Percentiles rank a stretch among this genome's conserved stretches.
Conservation (phyloP, 2,797 vertebrate genomes). For the Tympanoctomys barrerae region DNA sequence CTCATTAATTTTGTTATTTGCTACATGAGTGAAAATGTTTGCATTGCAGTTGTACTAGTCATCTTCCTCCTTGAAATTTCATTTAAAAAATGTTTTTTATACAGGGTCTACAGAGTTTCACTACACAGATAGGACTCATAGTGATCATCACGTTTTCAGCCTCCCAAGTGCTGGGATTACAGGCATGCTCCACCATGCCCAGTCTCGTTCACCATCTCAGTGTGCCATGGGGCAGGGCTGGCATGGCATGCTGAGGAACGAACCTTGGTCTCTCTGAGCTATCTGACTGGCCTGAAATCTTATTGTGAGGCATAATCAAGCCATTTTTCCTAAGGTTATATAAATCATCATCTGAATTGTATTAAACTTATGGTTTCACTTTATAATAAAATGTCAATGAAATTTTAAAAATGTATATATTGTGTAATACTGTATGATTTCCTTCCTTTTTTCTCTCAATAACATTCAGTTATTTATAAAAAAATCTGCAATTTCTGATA, state of each 20-base stretch:
- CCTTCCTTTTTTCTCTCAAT: not conserved
- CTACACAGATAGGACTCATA: too few species aligned
- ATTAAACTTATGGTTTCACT: not conserved
- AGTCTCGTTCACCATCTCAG: too few species aligned
- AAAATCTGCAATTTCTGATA: not conserved
- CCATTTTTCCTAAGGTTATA: not conserved
- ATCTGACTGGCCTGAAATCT: too few species aligned
- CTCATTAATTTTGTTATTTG: not conserved
- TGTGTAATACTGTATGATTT: not conserved
- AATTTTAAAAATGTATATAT: not conserved
- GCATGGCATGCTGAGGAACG: too few species aligned
- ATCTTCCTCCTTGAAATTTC: not conserved
- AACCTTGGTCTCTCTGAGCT: too few species aligned
- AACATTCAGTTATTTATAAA: not conserved
- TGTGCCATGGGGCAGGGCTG: too few species aligned
- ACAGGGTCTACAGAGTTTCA: too few species aligned
- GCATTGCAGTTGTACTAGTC: not conserved
- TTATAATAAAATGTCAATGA: not conserved
- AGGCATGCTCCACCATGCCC: too few species aligned
- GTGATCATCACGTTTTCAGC: too few species aligned
- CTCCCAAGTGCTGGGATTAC: too few species aligned
- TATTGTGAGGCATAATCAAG: constrained; percentile 2
- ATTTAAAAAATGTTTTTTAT: not conserved
- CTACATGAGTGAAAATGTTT: not conserved
- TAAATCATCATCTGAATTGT: not conserved